Percentiles rank a stretch among this genome's conserved stretches.
Conservation (phyloP, 2,797 vertebrate genomes). For the Tarsius wallacei region DNA sequence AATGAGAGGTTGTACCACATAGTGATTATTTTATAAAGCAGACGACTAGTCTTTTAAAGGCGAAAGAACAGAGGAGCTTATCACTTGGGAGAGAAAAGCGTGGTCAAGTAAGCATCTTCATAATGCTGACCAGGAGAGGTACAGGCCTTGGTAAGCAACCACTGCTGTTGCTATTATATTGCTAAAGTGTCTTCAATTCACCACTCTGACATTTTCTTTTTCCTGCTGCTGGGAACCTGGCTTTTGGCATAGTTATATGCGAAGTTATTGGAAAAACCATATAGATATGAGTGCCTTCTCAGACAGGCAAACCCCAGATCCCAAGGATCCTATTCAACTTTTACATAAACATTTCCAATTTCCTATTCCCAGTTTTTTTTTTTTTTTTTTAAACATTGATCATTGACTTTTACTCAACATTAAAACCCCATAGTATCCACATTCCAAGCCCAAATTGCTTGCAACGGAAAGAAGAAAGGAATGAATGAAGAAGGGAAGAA, state of each 20-base stretch:
- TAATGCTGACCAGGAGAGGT: background rate
- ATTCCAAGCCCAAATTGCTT: background rate
- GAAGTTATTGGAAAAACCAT: background rate
- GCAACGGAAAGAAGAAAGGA: background rate
- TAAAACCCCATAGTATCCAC: background rate
- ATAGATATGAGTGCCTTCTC: background rate
- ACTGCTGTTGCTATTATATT: accelerated
- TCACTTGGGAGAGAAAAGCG: background rate
- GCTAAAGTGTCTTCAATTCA: background rate
- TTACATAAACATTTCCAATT: background rate
- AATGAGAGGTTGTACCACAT: background rate
- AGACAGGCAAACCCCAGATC: background rate
- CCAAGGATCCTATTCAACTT: background rate
- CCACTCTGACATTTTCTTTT: background rate
- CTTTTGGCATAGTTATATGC: background rate
- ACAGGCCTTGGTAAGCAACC: background rate
- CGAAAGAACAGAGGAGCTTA: background rate
- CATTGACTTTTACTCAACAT: background rate
- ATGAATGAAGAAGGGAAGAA: background rate
- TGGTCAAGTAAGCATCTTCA: background rate
- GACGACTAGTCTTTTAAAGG: background rate
- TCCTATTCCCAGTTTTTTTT: background rate
- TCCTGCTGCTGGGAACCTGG: background rate
- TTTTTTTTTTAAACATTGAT: background rate
- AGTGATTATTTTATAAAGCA: background rate